A percentile compares a stretch with the other conserved stretches of the same genome.
These are phyloP conservation scores for Molanna angustata DNA, from an alignment of 2,888 invertebrate species.

Conservation along the genomic window DNA sequence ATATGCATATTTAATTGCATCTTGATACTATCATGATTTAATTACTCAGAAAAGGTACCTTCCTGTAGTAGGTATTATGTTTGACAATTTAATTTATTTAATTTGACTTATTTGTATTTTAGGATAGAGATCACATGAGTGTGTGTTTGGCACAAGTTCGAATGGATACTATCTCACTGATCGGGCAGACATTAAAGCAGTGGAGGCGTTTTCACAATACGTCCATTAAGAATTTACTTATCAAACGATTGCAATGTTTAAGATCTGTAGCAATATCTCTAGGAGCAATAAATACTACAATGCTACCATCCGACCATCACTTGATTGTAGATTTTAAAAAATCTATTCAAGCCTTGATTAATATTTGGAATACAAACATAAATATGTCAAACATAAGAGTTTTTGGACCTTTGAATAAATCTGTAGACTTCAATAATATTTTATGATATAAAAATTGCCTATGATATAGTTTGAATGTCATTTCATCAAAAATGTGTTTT, in stretches of 20 bases:
- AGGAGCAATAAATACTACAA: conserved; percentile 43
- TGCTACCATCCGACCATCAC: conserved; percentile 33
- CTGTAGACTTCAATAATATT: not conserved
- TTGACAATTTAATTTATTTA: not conserved
- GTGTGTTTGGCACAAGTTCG: conserved; percentile 52
- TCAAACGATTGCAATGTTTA: conserved; percentile 46
- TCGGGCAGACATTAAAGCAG: conserved; percentile 52
- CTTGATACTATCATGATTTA: too few relatives aligned
- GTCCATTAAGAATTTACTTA: conserved; percentile 42
- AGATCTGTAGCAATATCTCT: conserved; percentile 45
- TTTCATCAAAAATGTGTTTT: conserved; percentile 12
- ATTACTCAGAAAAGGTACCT: too few relatives aligned
- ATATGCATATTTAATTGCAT: too few relatives aligned
- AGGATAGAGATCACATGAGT: conserved; percentile 44
- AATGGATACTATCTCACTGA: conserved; percentile 50
- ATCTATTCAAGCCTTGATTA: conserved; percentile 15
- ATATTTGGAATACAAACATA: conserved; percentile 20
- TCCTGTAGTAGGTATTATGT: not conserved
- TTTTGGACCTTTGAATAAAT: conserved; percentile 9
- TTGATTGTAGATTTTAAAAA: conserved; percentile 15
- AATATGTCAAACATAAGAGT: not conserved
- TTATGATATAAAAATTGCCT: conserved; percentile 10
- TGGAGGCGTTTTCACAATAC: conserved; percentile 48
- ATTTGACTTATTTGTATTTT: conserved; percentile 22
- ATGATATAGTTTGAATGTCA: conserved; percentile 16